A percentile compares a stretch with the other conserved stretches of the same genome.
phyloP scores from a whole-genome alignment of 2,797 vertebrate species.

The Paramormyrops hopkinsi region DNA sequence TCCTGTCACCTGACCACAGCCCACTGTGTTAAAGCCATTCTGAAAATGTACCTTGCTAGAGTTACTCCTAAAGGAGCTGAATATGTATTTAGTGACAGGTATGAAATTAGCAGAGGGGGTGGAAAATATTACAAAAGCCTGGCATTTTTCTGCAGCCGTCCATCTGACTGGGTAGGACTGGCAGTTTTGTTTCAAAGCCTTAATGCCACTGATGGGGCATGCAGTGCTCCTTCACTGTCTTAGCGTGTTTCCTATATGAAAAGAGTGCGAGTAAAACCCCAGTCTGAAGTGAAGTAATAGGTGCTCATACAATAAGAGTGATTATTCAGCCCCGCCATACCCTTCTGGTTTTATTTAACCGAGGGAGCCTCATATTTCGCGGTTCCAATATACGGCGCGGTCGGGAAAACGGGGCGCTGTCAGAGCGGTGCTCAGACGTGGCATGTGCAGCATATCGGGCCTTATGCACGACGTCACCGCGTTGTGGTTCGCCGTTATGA shows the following conservation, averaged over 20 bases:
- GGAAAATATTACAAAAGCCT: neutral
- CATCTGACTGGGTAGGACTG: neutral
- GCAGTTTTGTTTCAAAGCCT: neutral
- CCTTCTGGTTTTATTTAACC: neutral
- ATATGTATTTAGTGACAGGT: neutral
- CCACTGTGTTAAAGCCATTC: neutral
- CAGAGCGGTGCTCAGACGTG: neutral
- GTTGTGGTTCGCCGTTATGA: slow-evolving; percentile 59
- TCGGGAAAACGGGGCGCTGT: neutral
- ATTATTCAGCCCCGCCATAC: neutral
- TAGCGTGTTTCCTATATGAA: neutral
- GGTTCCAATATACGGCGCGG: neutral
- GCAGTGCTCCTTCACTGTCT: neutral
- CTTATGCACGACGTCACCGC: slow-evolving; percentile 32
- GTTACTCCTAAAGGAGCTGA: neutral
- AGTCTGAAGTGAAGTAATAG: neutral
- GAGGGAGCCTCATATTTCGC: neutral
- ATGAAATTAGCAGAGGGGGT: neutral
- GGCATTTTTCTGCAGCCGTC: neutral
- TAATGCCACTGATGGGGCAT: neutral
- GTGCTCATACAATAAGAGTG: neutral
- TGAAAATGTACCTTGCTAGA: neutral
- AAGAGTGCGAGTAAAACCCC: neutral
- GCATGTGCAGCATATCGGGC: neutral
- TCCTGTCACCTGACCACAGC: neutral